Evolutionary conservation across 2,888 invertebrate genomes (phyloP), one percentile per base, ranked within the genome.

Genomic region (Meteorus cinctellus): DNA sequence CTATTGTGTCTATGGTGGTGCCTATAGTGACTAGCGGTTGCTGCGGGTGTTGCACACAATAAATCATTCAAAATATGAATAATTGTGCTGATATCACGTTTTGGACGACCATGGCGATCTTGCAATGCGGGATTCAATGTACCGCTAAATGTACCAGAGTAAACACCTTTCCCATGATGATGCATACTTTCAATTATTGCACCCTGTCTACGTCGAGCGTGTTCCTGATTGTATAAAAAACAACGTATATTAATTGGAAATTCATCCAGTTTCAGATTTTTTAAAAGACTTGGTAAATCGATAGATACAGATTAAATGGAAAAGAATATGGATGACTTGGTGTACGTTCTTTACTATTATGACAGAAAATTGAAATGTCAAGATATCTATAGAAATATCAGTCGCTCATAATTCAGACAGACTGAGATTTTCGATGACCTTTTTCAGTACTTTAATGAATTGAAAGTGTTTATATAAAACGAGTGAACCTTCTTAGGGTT

Each of bases 131-230:
- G 98, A 90, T 97, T 98, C 72, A 98, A 90, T 24, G 97, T 98
- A 72, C 98, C 98, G 87, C 97, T 97, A 90, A 98, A 98, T 78
- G 98, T 98, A 80, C 98, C 98, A 16, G 97, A 98, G 91, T 97
- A 98, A 80, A 98, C 96, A 84, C 97, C 98, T 90, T 96, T 96
- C 81, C 97, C 96, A 85, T 97, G 96, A 88, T 97, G 97, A 89
- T 95, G 95, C 96, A 97, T 96, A 84, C 96, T 96, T 88, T 96
- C 96, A 87, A 96, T 96, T 86, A 96, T 95, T 84, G 96, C 96
- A 48, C 96, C 96, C 68, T 93, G 93, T 60, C 90, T 89, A 78
- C 90, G 89, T 82, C 88, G 86, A 24, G 89, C 88, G 45, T 87
- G 89, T 77, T 90, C 90, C 90, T 90, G 72, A 69, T 66, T 51